These are phyloP conservation scores for Scaptomyza reducta DNA, from an alignment of 2,888 invertebrate genomes.

Conservation along the genomic window DNA sequence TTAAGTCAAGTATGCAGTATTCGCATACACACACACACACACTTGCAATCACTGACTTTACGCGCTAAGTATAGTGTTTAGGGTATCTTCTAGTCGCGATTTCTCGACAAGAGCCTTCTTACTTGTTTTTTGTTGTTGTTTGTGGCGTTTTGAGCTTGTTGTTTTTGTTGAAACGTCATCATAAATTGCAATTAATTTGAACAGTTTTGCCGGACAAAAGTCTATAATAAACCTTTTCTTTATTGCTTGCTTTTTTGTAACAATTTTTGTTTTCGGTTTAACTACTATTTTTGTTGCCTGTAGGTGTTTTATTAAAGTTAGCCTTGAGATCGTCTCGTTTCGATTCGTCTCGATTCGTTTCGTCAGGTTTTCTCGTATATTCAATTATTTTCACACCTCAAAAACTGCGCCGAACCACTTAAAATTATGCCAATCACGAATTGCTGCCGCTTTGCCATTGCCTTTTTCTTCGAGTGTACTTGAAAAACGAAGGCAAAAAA, in stretches of 20 bases:
- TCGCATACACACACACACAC: too few relatives aligned
- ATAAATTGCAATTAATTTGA: conserved; percentile 81
- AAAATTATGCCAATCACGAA: conserved; percentile 78
- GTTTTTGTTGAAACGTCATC: conserved; percentile 78
- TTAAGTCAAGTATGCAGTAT: too few relatives aligned
- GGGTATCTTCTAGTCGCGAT: too few relatives aligned
- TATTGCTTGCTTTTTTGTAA: conserved; percentile 5
- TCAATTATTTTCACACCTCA: conserved; percentile 77
- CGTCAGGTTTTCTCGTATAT: conserved; percentile 54
- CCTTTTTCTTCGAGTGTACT: conserved; percentile 54
- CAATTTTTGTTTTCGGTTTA: conserved; percentile 8
- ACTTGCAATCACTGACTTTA: too few relatives aligned
- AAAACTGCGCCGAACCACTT: conserved; percentile 55
- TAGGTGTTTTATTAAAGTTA: conserved; percentile 79
- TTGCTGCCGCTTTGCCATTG: conserved; percentile 35
- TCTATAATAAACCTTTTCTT: conserved; percentile 43
- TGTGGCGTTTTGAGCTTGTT: conserved; percentile 36
- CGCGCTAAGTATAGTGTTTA: too few relatives aligned
- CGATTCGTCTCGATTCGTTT: conserved; percentile 32
- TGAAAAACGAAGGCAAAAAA: conserved; percentile 32
- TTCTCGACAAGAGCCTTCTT: too few relatives aligned
- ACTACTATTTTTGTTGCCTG: conserved; percentile 51
- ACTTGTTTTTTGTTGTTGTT: conserved; percentile 25
- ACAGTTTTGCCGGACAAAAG: conserved; percentile 54
- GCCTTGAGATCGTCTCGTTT: conserved; percentile 60